Evolutionary conservation across 2,797 vertebrate species (phyloP).

Genomic region (Phrynocephalus guinanensis): DNA sequence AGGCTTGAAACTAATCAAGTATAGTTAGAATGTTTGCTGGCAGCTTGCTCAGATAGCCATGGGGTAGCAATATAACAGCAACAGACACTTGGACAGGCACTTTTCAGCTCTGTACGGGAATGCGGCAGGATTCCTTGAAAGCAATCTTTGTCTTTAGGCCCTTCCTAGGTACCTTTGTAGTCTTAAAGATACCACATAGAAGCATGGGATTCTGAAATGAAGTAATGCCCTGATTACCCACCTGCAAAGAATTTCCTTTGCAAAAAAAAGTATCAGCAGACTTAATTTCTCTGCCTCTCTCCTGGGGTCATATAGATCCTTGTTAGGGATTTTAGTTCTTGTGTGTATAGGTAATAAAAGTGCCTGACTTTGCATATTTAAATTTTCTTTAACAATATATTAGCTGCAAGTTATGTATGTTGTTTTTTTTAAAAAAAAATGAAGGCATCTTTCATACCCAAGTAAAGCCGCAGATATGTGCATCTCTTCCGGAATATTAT

Average conservation of each 20-base stretch:
- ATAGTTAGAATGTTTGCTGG: slow-evolving; percentile 72
- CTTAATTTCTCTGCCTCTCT: slow-evolving; percentile 36
- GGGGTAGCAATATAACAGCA: slow-evolving; percentile 51
- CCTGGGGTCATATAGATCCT: slow-evolving; percentile 7
- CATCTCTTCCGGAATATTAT: slow-evolving; percentile 27
- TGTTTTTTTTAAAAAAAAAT: slow-evolving; percentile 13
- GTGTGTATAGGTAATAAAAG: slow-evolving; percentile 45
- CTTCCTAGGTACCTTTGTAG: slow-evolving; percentile 14
- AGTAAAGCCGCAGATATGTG: slow-evolving; percentile 41
- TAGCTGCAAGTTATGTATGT: slow-evolving; percentile 23
- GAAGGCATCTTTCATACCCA: slow-evolving; percentile 51
- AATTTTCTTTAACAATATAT: slow-evolving; percentile 42
- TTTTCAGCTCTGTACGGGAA: slow-evolving; percentile 69
- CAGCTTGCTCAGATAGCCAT: slow-evolving; percentile 63
- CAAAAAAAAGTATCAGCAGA: slow-evolving; percentile 46
- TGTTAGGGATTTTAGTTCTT: slow-evolving; percentile 50
- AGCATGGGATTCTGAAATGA: slow-evolving; percentile 39
- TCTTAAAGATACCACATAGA: neutral
- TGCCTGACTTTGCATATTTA: slow-evolving; percentile 30
- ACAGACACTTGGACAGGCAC: slow-evolving; percentile 51
- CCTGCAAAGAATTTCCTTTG: slow-evolving; percentile 42
- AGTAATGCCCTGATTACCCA: slow-evolving; percentile 2
- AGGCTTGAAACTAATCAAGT: slow-evolving; percentile 80
- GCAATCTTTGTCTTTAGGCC: neutral
- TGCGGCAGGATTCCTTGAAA: slow-evolving; percentile 53